These are phyloP conservation scores for Acleris laterana DNA, from an alignment of 2,888 invertebrate species.

Conservation along the genomic window DNA sequence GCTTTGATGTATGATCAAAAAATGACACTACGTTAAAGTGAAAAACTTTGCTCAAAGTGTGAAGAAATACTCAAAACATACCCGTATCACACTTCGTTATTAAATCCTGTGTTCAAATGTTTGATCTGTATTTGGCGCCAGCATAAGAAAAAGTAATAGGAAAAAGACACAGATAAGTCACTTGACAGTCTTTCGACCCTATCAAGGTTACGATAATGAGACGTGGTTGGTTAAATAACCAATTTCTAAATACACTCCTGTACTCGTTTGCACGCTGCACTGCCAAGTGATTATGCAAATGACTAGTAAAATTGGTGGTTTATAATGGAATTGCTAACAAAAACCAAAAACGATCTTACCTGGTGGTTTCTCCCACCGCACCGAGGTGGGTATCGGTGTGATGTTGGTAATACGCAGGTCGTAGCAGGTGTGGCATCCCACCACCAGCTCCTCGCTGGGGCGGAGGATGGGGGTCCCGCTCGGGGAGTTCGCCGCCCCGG, in stretches of 20 bases:
- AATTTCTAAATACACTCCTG: too few relatives aligned
- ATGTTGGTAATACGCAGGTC: conserved; percentile 57
- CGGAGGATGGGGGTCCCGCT: conserved; percentile 56
- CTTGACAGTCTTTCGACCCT: too few relatives aligned
- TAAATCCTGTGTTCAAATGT: background rate
- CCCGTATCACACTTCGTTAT: background rate
- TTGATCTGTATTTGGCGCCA: background rate
- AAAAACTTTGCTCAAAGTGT: background rate
- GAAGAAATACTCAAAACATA: background rate
- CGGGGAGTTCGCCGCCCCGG: conserved; percentile 29
- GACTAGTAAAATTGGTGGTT: too few relatives aligned
- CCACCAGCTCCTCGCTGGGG: conserved; percentile 50
- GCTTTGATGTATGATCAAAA: background rate
- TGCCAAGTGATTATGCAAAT: too few relatives aligned
- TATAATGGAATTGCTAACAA: too few relatives aligned
- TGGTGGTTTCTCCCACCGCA: conserved; percentile 57
- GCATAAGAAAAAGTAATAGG: background rate
- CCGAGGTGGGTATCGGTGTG: conserved; percentile 59
- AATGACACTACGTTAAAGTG: background rate
- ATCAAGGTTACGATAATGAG: too few relatives aligned
- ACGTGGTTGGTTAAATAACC: too few relatives aligned
- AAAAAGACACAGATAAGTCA: too few relatives aligned
- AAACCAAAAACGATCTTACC: conserved; percentile 44
- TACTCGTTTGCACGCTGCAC: too few relatives aligned
- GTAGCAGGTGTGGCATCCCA: conserved; percentile 52